These are phyloP conservation scores for Gambusia holbrooki DNA, from an alignment of 2,113 vertebrate species.

Conservation along the genomic window DNA sequence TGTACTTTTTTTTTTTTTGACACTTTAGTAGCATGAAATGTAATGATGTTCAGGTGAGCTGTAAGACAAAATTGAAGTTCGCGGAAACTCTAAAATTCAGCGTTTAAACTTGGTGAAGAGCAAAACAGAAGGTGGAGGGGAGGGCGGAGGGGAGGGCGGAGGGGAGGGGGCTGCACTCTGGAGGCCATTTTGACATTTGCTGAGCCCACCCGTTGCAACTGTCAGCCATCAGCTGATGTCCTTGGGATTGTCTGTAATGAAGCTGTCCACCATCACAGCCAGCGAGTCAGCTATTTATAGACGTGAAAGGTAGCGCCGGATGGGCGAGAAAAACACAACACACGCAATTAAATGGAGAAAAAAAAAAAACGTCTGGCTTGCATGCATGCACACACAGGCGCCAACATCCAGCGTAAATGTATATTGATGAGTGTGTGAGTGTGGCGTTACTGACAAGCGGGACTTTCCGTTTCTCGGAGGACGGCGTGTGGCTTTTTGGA, in stretches of 20 bases:
- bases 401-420: background rate
- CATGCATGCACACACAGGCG: background rate
- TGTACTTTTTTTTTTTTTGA: background rate
- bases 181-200: constrained; percentile 39
- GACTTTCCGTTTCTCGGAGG: constrained; percentile 37
- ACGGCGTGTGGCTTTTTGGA: constrained; percentile 3
- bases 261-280: constrained; percentile 39
- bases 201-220: constrained; percentile 30
- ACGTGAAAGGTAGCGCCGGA: constrained; percentile 1
- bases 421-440: background rate
- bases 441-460: constrained; percentile 5
- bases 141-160: too few species aligned
- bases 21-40: too few species aligned
- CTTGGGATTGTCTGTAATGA: constrained; percentile 41
- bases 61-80: background rate
- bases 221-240: constrained; percentile 41
- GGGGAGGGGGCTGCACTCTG: background rate
- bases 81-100: background rate
- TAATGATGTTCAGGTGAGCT: background rate
- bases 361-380: background rate
- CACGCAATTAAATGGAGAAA: background rate
- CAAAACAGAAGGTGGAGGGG: background rate
- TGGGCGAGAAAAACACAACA: background rate
- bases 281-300: constrained; percentile 30
- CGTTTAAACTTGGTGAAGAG: constrained; percentile 4